These are phyloP conservation scores for Drosophila glabriapex DNA, from an alignment of 2,888 invertebrate genomes.

Conservation along the genomic window DNA sequence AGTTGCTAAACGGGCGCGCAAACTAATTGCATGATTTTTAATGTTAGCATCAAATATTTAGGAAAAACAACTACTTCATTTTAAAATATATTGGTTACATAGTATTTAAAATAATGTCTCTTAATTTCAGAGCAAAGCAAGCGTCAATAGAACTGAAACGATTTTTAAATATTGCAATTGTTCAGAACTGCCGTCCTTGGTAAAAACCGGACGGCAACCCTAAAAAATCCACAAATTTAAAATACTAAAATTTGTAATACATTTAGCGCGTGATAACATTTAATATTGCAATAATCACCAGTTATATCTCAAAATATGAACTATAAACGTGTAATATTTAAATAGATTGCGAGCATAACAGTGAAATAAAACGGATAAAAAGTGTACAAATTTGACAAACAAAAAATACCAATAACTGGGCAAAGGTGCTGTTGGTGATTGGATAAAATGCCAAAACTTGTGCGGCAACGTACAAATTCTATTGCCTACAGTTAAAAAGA, in stretches of 20 bases:
- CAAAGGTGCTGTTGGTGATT: slow-evolving; percentile 33
- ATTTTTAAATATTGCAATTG: slow-evolving; percentile 33
- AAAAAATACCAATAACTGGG: slow-evolving; percentile 45
- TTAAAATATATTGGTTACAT: not conserved
- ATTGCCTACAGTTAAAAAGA: slow-evolving; percentile 52
- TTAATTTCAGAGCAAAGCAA: slow-evolving; percentile 28
- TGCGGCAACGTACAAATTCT: slow-evolving; percentile 71
- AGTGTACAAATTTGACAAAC: not conserved
- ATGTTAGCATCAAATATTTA: not conserved
- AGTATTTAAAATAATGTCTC: not conserved
- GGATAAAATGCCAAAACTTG: slow-evolving; percentile 70
- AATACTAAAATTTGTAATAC: slow-evolving; percentile 44
- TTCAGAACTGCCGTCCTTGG: slow-evolving; percentile 32
- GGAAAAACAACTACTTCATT: not conserved
- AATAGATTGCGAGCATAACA: not conserved
- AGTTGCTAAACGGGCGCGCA: slow-evolving; percentile 38
- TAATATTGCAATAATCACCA: slow-evolving; percentile 17
- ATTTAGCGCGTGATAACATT: slow-evolving; percentile 39
- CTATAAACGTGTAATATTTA: not conserved
- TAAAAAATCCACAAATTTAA: slow-evolving; percentile 34
- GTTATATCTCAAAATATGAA: slow-evolving; percentile 1
- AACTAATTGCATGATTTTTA: slow-evolving; percentile 25
- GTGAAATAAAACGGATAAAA: not conserved
- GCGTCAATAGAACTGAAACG: not conserved
- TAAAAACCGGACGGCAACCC: slow-evolving; percentile 22